phyloP scores from a whole-genome alignment of 2,888 invertebrate species.

The Cephus pygmeus region DNA sequence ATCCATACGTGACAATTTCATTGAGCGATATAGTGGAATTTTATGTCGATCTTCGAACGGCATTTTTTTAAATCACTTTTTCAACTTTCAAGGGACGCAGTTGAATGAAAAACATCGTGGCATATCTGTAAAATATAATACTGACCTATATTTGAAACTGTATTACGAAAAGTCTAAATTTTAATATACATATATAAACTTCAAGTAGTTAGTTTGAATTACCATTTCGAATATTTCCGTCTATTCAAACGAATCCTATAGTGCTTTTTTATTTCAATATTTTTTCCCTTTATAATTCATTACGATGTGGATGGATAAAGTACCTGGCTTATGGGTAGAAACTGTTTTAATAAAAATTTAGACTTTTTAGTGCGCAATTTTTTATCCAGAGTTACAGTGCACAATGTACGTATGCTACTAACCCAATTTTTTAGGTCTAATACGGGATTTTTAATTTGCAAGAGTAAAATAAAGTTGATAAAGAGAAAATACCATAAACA shows the following conservation, averaged over 20 bases:
- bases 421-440: not conserved
- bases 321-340: not conserved
- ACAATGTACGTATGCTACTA: not conserved
- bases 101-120: not conserved
- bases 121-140: not conserved
- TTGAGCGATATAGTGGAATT: not conserved
- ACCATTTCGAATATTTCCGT: not conserved
- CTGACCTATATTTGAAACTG: not conserved
- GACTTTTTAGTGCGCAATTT: not conserved
- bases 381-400: not conserved
- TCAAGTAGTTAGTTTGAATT: not conserved
- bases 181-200: not conserved
- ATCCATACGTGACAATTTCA: not conserved
- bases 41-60: not conserved
- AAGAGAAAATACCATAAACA: not conserved
- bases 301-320: not conserved
- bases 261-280: not conserved
- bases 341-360: not conserved
- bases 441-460: too few species aligned
- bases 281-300: not conserved
- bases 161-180: not conserved
- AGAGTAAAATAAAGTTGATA: not conserved
- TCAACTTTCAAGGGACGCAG: not conserved
- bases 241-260: not conserved
- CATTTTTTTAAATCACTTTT: not conserved